Evolutionary conservation across 2,113 vertebrate species (phyloP).

Genomic region (Ailuropoda melanoleuca): DNA sequence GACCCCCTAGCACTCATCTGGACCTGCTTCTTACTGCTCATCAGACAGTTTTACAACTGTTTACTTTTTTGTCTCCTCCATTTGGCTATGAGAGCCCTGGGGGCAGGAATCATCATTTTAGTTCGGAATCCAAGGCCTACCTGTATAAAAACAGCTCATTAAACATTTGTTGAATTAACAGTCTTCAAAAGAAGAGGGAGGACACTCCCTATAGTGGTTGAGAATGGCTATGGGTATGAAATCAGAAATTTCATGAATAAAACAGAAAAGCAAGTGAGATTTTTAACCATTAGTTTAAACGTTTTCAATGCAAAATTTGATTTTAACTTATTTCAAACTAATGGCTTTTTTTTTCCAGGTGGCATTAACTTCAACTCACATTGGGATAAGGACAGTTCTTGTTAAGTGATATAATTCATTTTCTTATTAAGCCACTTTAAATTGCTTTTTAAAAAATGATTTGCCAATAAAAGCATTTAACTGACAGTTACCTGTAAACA

Average conservation of each 20-base stretch:
- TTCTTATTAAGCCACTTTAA: slow-evolving; percentile 33
- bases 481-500: slow-evolving; percentile 20
- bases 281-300: slow-evolving; percentile 34
- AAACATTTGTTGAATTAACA: slow-evolving; percentile 38
- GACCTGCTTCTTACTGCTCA: background rate
- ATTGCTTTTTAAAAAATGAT: background rate
- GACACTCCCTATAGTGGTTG: background rate
- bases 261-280: slow-evolving; percentile 35
- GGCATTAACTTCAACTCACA: slow-evolving; percentile 40
- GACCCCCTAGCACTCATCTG: background rate
- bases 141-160: background rate
- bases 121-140: slow-evolving; percentile 6
- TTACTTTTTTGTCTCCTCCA: background rate
- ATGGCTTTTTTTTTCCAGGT: background rate
- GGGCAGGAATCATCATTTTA: background rate
- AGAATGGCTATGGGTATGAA: background rate
- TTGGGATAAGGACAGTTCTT: background rate
- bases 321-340: slow-evolving; percentile 43
- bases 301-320: slow-evolving; percentile 19
- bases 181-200: background rate
- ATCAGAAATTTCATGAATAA: slow-evolving; percentile 39
- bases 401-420: background rate
- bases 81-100: background rate
- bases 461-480: slow-evolving; percentile 55
- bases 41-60: background rate